Percentiles rank a stretch among this genome's conserved stretches.
phyloP scores from a whole-genome alignment of 2,113 vertebrate species.

The Elaphurus davidianus region DNA sequence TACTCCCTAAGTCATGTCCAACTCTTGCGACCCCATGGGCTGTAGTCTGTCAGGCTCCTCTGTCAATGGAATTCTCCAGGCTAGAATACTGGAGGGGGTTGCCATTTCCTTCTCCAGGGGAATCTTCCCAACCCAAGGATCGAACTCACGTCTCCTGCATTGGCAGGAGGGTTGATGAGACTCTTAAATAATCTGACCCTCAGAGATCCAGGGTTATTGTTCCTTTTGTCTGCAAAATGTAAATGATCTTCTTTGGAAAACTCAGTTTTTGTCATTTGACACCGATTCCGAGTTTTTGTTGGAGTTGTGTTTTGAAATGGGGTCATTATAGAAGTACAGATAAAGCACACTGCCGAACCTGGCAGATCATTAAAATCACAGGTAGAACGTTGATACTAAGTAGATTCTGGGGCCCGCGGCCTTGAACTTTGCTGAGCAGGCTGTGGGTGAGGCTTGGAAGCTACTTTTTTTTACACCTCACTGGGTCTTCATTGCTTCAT shows the following conservation, averaged over 20 bases:
- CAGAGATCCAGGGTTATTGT: background rate
- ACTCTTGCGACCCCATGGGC: background rate
- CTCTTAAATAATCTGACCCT: background rate
- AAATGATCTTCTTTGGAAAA: background rate
- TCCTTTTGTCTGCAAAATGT: background rate
- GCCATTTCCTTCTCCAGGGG: background rate
- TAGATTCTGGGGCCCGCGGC: rapidly evolving
- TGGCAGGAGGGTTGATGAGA: background rate
- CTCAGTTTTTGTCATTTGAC: background rate
- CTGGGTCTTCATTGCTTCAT: background rate
- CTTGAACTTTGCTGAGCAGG: background rate
- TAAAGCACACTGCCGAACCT: background rate
- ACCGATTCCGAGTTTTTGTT: background rate
- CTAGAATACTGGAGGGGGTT: background rate
- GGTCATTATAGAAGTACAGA: background rate
- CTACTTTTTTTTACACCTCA: background rate
- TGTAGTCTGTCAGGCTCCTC: background rate
- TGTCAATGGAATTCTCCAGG: background rate
- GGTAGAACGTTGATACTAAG: background rate
- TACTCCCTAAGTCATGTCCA: background rate
- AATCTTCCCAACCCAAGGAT: background rate
- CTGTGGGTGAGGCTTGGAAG: background rate
- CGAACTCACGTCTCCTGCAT: background rate
- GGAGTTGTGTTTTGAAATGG: background rate
- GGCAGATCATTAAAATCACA: background rate